These are phyloP conservation scores for Gambusia holbrooki DNA, from an alignment of 2,113 vertebrate genomes.

Conservation along the genomic window DNA sequence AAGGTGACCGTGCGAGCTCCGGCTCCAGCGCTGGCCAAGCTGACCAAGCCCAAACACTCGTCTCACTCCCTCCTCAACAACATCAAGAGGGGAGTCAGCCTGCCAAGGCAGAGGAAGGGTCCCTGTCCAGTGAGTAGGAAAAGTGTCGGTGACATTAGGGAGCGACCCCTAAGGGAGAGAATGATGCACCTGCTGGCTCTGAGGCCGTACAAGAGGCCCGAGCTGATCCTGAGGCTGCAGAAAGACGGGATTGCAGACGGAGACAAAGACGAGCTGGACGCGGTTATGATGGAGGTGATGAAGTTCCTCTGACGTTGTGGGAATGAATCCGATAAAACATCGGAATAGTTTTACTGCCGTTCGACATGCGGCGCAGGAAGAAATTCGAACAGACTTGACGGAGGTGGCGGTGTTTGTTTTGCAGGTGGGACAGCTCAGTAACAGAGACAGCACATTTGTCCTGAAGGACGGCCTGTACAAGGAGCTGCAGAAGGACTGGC, in stretches of 20 bases:
- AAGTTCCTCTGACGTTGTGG: not conserved
- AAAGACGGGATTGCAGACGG: constrained; percentile 85
- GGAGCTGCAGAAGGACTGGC: constrained; percentile 92
- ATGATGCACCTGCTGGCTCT: constrained; percentile 91
- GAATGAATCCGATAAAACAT: not conserved
- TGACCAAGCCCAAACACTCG: constrained; percentile 77
- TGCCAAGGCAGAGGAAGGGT: constrained; percentile 40
- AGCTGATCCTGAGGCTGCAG: constrained; percentile 89
- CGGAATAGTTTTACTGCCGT: too few species aligned
- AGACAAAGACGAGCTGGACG: constrained; percentile 88
- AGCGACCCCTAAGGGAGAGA: constrained; percentile 86
- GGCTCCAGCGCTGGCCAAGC: constrained; percentile 79
- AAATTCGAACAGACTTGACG: not conserved
- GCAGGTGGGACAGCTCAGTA: constrained; percentile 87
- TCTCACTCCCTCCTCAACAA: constrained; percentile 41
- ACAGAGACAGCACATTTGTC: constrained; percentile 85
- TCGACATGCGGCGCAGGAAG: not conserved
- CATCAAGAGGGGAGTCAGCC: constrained; percentile 18
- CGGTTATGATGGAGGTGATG: constrained; percentile 85
- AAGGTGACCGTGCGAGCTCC: constrained; percentile 89
- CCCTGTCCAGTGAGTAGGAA: constrained; percentile 34
- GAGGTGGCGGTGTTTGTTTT: constrained; percentile 19
- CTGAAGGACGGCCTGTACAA: constrained; percentile 87
- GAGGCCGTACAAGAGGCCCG: constrained; percentile 90
- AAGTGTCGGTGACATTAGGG: constrained; percentile 64